phyloP scores from a whole-genome alignment of 2,113 vertebrate genomes.

The Cephalopterus ornatus region DNA sequence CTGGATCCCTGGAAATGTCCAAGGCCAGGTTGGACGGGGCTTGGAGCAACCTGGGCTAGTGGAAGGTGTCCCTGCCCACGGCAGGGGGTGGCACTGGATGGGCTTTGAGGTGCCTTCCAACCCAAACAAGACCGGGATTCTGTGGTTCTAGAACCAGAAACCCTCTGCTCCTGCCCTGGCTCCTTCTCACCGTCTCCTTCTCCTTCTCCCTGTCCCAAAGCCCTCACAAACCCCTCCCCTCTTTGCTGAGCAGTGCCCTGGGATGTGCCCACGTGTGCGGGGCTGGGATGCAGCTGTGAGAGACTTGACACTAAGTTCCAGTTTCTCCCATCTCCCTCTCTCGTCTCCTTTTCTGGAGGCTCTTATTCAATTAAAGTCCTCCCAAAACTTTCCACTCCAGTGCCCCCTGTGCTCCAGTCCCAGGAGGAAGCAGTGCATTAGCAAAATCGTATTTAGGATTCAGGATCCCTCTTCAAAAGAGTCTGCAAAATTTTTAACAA shows the following conservation, averaged over 20 bases:
- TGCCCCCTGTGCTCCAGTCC: not conserved
- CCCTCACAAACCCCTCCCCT: accelerated
- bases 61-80: not conserved
- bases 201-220: accelerated
- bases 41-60: not conserved
- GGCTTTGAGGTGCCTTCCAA: accelerated
- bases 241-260: accelerated
- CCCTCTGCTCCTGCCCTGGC: not conserved
- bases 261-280: accelerated
- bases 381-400: not conserved
- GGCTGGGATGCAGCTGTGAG: not conserved
- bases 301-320: accelerated
- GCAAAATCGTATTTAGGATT: not conserved
- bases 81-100: accelerated
- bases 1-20: not conserved
- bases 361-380: not conserved
- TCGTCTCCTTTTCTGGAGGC: not conserved
- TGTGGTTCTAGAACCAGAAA: not conserved
- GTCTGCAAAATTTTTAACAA: not conserved
- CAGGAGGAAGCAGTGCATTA: not conserved
- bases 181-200: not conserved
- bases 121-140: not conserved
- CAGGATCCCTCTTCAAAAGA: conserved; percentile 7
- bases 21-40: not conserved
- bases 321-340: not conserved